Percentiles rank a stretch among this genome's conserved stretches.
Conservation (phyloP, 2,888 invertebrate species). For the Scaptodrosophila latifasciaeformis region DNA sequence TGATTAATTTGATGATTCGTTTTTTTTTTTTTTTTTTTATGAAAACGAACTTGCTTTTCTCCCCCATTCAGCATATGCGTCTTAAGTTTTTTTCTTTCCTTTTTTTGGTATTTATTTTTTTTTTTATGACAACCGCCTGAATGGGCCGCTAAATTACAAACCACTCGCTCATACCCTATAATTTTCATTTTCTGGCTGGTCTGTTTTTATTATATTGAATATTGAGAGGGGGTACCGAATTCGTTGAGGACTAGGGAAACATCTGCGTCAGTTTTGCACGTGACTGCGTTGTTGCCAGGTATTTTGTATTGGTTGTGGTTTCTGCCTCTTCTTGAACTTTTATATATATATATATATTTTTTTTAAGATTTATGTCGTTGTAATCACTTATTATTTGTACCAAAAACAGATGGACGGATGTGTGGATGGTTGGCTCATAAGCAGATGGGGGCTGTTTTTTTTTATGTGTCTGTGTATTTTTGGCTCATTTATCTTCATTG, state of each 20-base stretch:
- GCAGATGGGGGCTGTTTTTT: conserved; percentile 3
- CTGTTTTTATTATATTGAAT: neutral
- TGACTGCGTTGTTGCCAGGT: conserved; percentile 1
- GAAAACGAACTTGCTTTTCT: no score
- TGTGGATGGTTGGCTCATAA: neutral
- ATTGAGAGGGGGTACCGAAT: neutral
- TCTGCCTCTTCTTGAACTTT: no score
- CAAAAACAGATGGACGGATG: neutral
- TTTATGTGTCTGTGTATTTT: conserved; percentile 7
- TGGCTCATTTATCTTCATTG: conserved; percentile 51
- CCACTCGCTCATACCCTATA: neutral
- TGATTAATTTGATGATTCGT: conserved; percentile 58
- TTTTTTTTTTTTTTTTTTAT: no score
- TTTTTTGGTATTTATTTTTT: no score
- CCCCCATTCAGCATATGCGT: no score
- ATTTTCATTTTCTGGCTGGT: neutral
- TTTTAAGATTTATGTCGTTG: conserved; percentile 41
- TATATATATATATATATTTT: no score
- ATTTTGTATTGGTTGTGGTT: no score
- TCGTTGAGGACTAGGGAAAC: no score
- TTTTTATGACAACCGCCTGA: conserved; percentile 44
- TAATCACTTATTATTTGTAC: conserved; percentile 55
- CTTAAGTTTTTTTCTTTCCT: no score
- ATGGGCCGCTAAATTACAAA: conserved; percentile 33
- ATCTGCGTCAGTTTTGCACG: conserved; percentile 4